Percentiles rank a stretch among this genome's conserved stretches.
Evolutionary conservation across 2,113 vertebrate genomes (phyloP).

Genomic region (Polypterus bichir): DNA sequence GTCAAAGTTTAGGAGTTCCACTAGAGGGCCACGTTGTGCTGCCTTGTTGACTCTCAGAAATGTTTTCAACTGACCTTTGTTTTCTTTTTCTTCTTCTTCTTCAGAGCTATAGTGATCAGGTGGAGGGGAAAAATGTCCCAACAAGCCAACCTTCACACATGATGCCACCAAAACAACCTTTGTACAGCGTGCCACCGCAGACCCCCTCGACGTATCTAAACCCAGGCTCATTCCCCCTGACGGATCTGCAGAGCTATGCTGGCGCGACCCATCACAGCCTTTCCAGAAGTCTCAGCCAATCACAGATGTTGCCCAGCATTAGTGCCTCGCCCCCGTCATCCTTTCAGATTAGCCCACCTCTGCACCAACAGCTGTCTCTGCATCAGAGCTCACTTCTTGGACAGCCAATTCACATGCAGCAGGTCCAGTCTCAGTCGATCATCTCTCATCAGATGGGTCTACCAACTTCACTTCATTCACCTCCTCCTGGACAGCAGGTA

Average conservation of each 20-base stretch:
- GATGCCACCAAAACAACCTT: constrained; percentile 74
- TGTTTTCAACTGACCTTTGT: too few relatives aligned
- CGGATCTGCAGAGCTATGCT: constrained; percentile 85
- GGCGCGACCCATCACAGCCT: constrained; percentile 72
- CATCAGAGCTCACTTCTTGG: constrained; percentile 85
- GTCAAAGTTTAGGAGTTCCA: too few relatives aligned
- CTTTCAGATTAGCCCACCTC: constrained; percentile 87
- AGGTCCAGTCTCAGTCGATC: constrained; percentile 84
- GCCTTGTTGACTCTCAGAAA: too few relatives aligned
- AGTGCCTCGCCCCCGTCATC: constrained; percentile 83
- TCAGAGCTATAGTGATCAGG: constrained; percentile 79
- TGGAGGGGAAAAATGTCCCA: constrained; percentile 69
- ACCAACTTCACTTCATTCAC: constrained; percentile 85
- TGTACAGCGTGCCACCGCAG: constrained; percentile 81
- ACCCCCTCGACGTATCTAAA: constrained; percentile 75
- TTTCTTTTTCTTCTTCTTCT: constrained; percentile 20
- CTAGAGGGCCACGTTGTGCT: too few relatives aligned
- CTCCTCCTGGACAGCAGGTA: constrained; percentile 90
- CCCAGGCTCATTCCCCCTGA: constrained; percentile 76
- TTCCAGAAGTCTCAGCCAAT: constrained; percentile 72
- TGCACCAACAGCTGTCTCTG: constrained; percentile 92
- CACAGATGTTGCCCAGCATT: constrained; percentile 85
- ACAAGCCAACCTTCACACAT: constrained; percentile 76
- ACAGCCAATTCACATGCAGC: constrained; percentile 90
- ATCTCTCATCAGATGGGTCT: constrained; percentile 90